Conservation (phyloP, 2,888 invertebrate species). For the Nomada hirtipes region DNA sequence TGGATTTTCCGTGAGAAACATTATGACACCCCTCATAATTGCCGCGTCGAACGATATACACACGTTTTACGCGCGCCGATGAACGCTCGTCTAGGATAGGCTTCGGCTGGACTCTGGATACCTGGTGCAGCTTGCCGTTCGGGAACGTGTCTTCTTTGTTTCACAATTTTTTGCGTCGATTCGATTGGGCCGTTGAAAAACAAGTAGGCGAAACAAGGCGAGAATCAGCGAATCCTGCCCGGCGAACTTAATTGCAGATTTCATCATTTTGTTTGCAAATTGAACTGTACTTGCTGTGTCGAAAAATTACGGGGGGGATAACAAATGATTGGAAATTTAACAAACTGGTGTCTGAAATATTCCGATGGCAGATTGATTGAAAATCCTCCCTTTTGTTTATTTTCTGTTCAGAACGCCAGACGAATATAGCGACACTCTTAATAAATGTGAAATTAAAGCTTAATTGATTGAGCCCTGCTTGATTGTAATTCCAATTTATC, state of each 20-base stretch:
- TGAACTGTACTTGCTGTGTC: too few species aligned
- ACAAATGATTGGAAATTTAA: too few species aligned
- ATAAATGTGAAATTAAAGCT: neutral
- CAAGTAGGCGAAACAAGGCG: neutral
- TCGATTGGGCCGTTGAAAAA: too few species aligned
- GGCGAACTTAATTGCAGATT: too few species aligned
- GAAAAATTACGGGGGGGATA: too few species aligned
- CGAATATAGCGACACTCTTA: neutral
- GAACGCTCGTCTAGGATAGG: neutral
- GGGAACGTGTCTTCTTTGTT: neutral
- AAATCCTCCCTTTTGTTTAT: too few species aligned
- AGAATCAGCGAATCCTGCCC: too few species aligned
- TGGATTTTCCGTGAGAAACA: slow-evolving; percentile 61
- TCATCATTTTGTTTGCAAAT: too few species aligned
- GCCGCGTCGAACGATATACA: slow-evolving; percentile 12
- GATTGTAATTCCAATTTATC: neutral
- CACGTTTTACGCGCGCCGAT: slow-evolving; percentile 7
- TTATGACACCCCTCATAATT: slow-evolving; percentile 54
- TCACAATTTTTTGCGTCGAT: too few species aligned
- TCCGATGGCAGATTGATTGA: too few species aligned
- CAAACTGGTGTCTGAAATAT: too few species aligned
- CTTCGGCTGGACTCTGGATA: neutral
- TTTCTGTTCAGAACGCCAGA: too few species aligned
- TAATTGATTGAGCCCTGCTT: neutral
- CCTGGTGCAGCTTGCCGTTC: neutral